Conservation (phyloP, 1,140 invertebrate species). For the Magallana angulata region DNA sequence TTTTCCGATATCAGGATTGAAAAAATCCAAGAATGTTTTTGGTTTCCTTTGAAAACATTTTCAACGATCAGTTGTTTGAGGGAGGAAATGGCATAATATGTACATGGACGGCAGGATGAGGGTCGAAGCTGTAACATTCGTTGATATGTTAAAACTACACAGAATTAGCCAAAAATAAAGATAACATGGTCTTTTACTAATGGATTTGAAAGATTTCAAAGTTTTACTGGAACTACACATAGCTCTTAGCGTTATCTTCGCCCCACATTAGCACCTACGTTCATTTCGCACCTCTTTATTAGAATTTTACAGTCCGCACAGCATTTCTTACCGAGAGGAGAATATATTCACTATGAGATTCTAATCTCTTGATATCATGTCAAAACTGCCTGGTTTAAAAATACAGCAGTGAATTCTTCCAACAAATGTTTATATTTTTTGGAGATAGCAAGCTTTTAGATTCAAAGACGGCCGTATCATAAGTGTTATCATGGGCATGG, state of each 20-base stretch:
- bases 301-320: background rate
- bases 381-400: conserved; percentile 8
- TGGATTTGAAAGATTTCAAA: too few relatives aligned
- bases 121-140: too few relatives aligned
- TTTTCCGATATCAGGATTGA: background rate
- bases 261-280: too few relatives aligned
- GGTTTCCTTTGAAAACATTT: background rate
- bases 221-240: too few relatives aligned
- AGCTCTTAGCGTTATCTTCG: too few relatives aligned
- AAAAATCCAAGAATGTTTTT: background rate
- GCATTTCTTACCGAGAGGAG: background rate
- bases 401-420: background rate
- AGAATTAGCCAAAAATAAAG: too few relatives aligned
- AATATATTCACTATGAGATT: conserved; percentile 17
- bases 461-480: conserved; percentile 18
- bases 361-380: background rate
- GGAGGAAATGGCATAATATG: too few relatives aligned
- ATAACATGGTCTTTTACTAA: too few relatives aligned
- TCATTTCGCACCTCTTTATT: background rate
- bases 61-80: too few relatives aligned
- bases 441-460: background rate
- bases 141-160: too few relatives aligned
- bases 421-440: conserved; percentile 21
- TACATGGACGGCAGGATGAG: too few relatives aligned
- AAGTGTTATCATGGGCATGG: background rate